Base-by-base conservation (phyloP, 2,797 vertebrate genomes). In the Odontamblyopus lacepedii region DNA sequence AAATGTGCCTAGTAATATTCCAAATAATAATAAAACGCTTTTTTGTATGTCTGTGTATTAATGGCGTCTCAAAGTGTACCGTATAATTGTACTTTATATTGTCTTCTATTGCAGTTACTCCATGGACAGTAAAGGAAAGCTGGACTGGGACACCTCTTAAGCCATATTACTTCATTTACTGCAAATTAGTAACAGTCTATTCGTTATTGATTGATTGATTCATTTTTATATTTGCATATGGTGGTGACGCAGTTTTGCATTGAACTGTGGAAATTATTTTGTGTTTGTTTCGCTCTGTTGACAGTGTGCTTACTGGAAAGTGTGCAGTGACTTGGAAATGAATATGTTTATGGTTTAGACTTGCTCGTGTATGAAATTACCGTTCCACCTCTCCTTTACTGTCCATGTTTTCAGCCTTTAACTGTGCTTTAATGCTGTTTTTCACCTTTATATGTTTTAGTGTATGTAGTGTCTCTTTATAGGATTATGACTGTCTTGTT, bases 21-120 rank as follows among this genome's bases (percentile, higher is more conserved):
- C 15, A 48, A 48, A 48, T 16, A 7, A 53, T 53, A n/a, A 8
- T 55, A 23, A 19, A 1, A 23, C 35, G 8, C 7, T 77, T 82
- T 55, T 44, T 35, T 67, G 53, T 86, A 79, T 83, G 80, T 77
- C 63, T 71, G 61, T 53, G 53, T 76, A 74, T 29, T 19, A 15
- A 51, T 51, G 64, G 56, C 23, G 73, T 75, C 71, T 70, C 30
- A 38, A 73, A 70, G 72, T 84, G 64, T 80, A 60, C 68, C 57
- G 71, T 78, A 29, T 9, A 38, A 38, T 73, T 29, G 77, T 76
- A 57, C 29, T 80, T 3, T 15, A 75, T 69, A 38, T 64, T 35
- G 60, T 78, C 59, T 6, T 74, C 44, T 82, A 55, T n/a, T 55
- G 63, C 69, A 35, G 80, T 19, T 71, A 19, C 6, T n/a, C 9